Evolutionary conservation across 2,888 invertebrate genomes (phyloP).

Genomic region (Harpalus rufipes): DNA sequence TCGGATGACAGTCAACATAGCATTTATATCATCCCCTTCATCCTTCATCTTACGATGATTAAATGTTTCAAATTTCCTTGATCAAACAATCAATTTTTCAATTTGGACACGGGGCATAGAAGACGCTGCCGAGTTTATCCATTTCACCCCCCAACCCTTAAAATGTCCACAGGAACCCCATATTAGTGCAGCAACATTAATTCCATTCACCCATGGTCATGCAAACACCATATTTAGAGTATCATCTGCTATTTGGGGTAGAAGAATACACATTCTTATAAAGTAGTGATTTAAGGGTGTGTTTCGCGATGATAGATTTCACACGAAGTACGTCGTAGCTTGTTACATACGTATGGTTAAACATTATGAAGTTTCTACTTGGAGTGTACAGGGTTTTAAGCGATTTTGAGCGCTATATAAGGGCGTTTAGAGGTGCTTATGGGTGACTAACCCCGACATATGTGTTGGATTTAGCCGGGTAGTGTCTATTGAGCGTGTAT

Average conservation of each 20-base stretch:
- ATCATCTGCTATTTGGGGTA: conserved; percentile 72
- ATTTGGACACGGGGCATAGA: conserved; percentile 63
- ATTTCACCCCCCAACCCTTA: conserved; percentile 39
- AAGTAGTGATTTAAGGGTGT: background rate
- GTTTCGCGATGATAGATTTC: conserved; percentile 13
- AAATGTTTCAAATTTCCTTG: conserved; percentile 63
- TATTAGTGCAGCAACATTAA: conserved; percentile 78
- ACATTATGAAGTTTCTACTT: conserved; percentile 43
- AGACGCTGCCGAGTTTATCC: conserved; percentile 54
- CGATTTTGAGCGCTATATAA: conserved; percentile 15
- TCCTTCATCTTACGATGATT: conserved; percentile 64
- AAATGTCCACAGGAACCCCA: conserved; percentile 73
- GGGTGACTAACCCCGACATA: conserved; percentile 9
- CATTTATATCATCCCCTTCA: conserved; percentile 51
- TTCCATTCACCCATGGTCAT: conserved; percentile 74
- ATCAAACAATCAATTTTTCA: conserved; percentile 67
- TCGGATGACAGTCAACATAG: conserved; percentile 29
- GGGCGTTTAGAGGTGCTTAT: background rate
- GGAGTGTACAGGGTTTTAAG: conserved; percentile 25
- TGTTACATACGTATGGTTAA: conserved; percentile 58
- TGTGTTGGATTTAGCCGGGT: conserved; percentile 41
- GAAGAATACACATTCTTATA: conserved; percentile 21
- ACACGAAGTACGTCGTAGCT: conserved; percentile 50
- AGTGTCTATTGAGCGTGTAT: conserved; percentile 78
- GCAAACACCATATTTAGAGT: conserved; percentile 73